phyloP scores from a whole-genome alignment of 1,140 invertebrate species.

The Drosophila subpulchrella region DNA sequence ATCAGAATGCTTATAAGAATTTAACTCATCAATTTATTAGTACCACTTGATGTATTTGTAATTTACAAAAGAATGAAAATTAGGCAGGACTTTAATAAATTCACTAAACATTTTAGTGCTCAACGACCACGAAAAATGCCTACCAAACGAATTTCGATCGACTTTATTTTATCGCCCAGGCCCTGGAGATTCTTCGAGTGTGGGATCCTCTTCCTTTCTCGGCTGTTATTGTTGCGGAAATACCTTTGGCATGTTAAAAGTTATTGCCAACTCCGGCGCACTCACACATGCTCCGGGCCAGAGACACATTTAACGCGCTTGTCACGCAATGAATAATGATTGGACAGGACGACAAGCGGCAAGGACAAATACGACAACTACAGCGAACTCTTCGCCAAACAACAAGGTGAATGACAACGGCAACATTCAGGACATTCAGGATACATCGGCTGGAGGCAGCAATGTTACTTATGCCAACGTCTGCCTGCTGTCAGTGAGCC shows the following conservation, averaged over 20 bases:
- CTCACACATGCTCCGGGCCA: conserved; percentile 14
- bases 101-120: neutral
- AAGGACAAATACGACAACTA: conserved; percentile 33
- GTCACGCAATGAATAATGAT: conserved; percentile 83
- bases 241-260: conserved; percentile 73
- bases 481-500: conserved; percentile 63
- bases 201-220: conserved; percentile 18
- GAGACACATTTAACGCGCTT: conserved; percentile 76
- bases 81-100: neutral
- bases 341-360: conserved; percentile 56
- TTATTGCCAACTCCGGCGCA: conserved; percentile 63
- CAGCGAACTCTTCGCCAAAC: conserved; percentile 13
- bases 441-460: neutral
- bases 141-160: neutral
- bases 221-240: conserved; percentile 58
- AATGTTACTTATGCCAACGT: conserved; percentile 54
- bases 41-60: neutral
- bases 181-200: conserved; percentile 36
- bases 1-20: too few species aligned
- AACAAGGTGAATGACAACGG: conserved; percentile 21
- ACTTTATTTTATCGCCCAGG: neutral
- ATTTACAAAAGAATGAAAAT: neutral
- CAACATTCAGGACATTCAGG: conserved; percentile 8
- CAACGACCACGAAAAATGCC: neutral
- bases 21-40: too few species aligned